These are phyloP conservation scores for Falco peregrinus DNA, from an alignment of 2,797 vertebrate genomes.

Conservation along the genomic window DNA sequence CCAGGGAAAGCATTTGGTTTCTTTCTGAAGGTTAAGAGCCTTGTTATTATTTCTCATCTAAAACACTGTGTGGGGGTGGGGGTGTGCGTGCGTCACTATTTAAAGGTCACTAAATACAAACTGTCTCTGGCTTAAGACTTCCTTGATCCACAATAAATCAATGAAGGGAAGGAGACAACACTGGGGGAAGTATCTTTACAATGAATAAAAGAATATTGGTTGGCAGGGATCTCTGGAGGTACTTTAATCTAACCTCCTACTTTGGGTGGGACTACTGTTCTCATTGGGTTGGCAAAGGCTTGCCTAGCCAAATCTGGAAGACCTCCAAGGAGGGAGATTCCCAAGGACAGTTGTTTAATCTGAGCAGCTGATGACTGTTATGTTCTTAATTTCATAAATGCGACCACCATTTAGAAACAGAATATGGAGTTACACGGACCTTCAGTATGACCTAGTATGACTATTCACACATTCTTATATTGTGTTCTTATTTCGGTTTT, in stretches of 20 bases:
- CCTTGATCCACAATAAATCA: neutral
- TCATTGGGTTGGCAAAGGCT: neutral
- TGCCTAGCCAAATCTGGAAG: neutral
- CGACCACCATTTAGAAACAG: neutral
- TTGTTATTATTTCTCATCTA: neutral
- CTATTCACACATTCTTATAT: neutral
- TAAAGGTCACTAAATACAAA: neutral
- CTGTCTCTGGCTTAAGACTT: neutral
- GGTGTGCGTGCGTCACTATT: neutral
- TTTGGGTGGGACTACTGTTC: neutral
- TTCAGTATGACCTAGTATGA: neutral
- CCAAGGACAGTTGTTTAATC: neutral
- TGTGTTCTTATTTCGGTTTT: neutral
- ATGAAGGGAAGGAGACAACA: neutral
- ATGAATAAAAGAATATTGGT: neutral
- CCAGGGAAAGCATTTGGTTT: neutral
- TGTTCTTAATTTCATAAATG: neutral
- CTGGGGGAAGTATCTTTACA: neutral
- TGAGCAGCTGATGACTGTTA: neutral
- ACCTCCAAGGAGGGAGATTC: neutral
- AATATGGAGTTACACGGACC: neutral
- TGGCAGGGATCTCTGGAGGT: rapidly evolving
- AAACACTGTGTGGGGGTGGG: neutral
- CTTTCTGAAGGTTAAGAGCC: neutral
- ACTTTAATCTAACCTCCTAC: neutral